Conservation (phyloP, 2,888 invertebrate species). For the Drosophila melanosoma region DNA sequence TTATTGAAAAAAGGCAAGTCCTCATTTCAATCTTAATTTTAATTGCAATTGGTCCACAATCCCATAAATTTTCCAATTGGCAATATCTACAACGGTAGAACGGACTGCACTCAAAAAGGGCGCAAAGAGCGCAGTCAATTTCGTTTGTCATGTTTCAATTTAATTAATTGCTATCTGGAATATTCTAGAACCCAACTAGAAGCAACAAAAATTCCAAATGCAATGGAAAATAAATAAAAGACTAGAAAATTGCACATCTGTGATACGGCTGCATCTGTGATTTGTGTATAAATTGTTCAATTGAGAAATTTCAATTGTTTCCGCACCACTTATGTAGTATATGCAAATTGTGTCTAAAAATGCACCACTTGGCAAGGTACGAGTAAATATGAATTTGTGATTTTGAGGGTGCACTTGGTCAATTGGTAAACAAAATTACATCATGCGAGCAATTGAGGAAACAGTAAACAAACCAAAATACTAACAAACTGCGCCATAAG, state of each 20-base stretch:
- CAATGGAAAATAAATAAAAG: constrained; percentile 19
- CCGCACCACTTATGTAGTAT: background rate
- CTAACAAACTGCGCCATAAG: constrained; percentile 26
- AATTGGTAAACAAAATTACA: constrained; percentile 55
- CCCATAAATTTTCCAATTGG: constrained; percentile 43
- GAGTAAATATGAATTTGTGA: constrained; percentile 1
- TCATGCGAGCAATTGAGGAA: constrained; percentile 43
- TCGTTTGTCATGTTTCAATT: constrained; percentile 49
- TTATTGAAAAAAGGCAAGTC: constrained; percentile 3
- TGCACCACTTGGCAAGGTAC: background rate
- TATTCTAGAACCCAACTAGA: constrained; percentile 42
- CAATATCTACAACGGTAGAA: constrained; percentile 3
- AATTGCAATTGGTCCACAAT: constrained; percentile 55
- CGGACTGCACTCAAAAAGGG: constrained; percentile 23
- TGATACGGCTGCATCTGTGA: constrained; percentile 30
- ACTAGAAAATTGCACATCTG: constrained; percentile 25
- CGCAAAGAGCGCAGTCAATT: constrained; percentile 39
- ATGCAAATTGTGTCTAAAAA: background rate
- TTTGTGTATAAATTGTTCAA: constrained; percentile 30
- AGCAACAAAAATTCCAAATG: constrained; percentile 21
- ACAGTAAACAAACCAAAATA: constrained; percentile 21
- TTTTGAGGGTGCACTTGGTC: constrained; percentile 11
- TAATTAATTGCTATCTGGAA: constrained; percentile 33
- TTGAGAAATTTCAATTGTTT: constrained; percentile 29
- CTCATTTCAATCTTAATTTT: constrained; percentile 3